Conservation (phyloP, 2,888 invertebrate genomes). For the Dicycla oo region DNA sequence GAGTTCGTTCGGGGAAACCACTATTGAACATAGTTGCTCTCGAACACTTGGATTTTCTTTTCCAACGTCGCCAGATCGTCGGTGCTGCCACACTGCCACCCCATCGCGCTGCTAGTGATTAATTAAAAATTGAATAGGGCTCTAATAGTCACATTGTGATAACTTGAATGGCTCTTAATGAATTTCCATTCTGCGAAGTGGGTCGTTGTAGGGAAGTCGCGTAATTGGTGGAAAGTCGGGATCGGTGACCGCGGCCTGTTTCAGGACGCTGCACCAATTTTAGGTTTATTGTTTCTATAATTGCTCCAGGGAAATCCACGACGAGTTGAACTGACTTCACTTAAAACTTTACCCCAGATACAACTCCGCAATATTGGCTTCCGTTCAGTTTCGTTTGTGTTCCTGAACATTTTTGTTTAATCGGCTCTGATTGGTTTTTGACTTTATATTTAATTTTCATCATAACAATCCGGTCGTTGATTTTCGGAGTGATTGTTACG, state of each 20-base stretch:
- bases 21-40: constrained; percentile 73
- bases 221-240: constrained; percentile 85
- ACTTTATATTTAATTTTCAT: constrained; percentile 57
- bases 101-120: constrained; percentile 67
- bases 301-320: constrained; percentile 84
- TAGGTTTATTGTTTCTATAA: constrained; percentile 89
- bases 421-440: constrained; percentile 62
- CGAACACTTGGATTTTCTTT: constrained; percentile 60
- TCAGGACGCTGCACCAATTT: constrained; percentile 85
- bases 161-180: constrained; percentile 88
- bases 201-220: constrained; percentile 82
- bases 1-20: constrained; percentile 78
- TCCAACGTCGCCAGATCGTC: constrained; percentile 45
- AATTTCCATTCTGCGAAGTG: constrained; percentile 86
- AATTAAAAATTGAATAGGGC: constrained; percentile 85
- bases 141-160: constrained; percentile 87
- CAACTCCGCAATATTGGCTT: constrained; percentile 71
- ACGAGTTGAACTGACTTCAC: constrained; percentile 73
- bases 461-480: constrained; percentile 33
- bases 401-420: constrained; percentile 61
- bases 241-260: constrained; percentile 82
- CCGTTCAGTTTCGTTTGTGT: constrained; percentile 63
- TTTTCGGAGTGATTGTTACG: constrained; percentile 22
- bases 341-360: constrained; percentile 75
- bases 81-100: constrained; percentile 59